Percentiles rank a stretch among this genome's conserved stretches.
Evolutionary conservation across 2,888 invertebrate genomes (phyloP).

Genomic region (Trissolcus japonicus): DNA sequence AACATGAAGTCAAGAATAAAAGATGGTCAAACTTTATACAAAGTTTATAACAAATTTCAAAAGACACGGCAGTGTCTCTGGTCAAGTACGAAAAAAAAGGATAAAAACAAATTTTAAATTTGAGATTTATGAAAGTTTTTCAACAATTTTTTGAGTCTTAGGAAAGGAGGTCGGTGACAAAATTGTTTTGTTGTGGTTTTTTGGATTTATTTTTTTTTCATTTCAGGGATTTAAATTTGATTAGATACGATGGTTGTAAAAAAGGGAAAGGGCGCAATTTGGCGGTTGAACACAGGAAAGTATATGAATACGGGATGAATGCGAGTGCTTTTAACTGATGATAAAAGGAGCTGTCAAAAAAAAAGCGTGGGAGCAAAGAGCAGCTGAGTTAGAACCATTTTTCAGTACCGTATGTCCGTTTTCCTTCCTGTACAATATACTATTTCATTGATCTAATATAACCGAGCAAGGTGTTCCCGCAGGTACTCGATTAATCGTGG

Average conservation of each 20-base stretch:
- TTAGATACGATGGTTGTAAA: slow-evolving; percentile 1
- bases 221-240: too few species aligned
- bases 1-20: too few species aligned
- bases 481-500: slow-evolving; percentile 1
- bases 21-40: too few species aligned
- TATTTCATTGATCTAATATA: slow-evolving; percentile 31
- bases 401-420: slow-evolving; percentile 44
- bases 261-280: slow-evolving; percentile 44
- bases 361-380: slow-evolving; percentile 48
- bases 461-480: not conserved
- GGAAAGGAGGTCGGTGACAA: not conserved
- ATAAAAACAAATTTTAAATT: too few species aligned
- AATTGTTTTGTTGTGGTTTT: slow-evolving; percentile 6
- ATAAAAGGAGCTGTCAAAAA: slow-evolving; percentile 32
- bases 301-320: slow-evolving; percentile 25
- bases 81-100: too few species aligned
- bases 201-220: slow-evolving; percentile 5
- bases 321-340: slow-evolving; percentile 41
- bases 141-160: not conserved
- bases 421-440: slow-evolving; percentile 33
- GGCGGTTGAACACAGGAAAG: slow-evolving; percentile 31
- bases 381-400: slow-evolving; percentile 41
- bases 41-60: too few species aligned
- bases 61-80: too few species aligned
- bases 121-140: not conserved